Conservation (phyloP, 2,113 vertebrate genomes). For the Eubucco bourcierii region DNA sequence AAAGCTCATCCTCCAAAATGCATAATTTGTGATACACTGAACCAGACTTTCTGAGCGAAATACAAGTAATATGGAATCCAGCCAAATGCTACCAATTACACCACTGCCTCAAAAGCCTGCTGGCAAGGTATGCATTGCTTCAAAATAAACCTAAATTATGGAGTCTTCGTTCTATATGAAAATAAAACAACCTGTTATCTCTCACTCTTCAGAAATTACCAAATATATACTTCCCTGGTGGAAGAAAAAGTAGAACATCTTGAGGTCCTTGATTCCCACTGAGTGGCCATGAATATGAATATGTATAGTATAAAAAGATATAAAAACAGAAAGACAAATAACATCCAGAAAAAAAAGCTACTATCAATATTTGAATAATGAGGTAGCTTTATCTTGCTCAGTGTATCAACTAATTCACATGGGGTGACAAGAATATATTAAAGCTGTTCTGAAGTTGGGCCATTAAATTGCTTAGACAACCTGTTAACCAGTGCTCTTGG, state of each 20-base stretch:
- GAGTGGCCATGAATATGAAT: not conserved
- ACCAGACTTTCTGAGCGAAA: constrained; percentile 6
- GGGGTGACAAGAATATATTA: constrained; percentile 39
- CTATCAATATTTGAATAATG: constrained; percentile 52
- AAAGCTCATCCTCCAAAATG: not conserved
- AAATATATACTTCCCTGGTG: not conserved
- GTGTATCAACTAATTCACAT: constrained; percentile 48
- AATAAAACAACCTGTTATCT: not conserved
- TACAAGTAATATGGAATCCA: not conserved
- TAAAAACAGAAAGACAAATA: constrained; percentile 4
- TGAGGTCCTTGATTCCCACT: not conserved
- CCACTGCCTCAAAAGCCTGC: not conserved
- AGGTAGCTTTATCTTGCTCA: constrained; percentile 45
- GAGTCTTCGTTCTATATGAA: not conserved
- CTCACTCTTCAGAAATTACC: not conserved
- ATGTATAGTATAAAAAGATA: not conserved
- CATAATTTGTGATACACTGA: not conserved
- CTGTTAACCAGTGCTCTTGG: constrained; percentile 14
- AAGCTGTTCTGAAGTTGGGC: constrained; percentile 17
- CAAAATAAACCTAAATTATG: not conserved
- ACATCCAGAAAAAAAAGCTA: not conserved
- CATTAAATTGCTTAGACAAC: constrained; percentile 43
- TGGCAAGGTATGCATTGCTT: not conserved
- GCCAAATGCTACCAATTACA: not conserved
- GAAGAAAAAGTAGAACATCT: not conserved